These are phyloP conservation scores for Selenia dentaria DNA, from an alignment of 2,888 invertebrate genomes.

Conservation along the genomic window DNA sequence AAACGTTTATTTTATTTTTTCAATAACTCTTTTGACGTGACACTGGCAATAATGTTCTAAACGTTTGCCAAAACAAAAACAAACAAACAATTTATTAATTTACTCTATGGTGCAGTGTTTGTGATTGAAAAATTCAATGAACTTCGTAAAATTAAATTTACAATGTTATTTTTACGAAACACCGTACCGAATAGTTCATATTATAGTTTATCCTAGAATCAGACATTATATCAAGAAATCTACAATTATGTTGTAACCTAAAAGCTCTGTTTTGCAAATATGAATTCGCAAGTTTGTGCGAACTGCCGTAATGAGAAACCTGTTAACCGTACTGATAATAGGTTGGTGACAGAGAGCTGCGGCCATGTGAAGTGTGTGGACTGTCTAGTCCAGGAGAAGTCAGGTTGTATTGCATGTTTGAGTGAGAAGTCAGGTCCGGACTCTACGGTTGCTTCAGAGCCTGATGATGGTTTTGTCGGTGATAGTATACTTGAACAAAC, in stretches of 20 bases:
- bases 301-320: slow-evolving; percentile 84
- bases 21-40: too few relatives aligned
- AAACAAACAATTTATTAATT: too few relatives aligned
- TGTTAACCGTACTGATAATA: slow-evolving; percentile 82
- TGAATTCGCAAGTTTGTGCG: slow-evolving; percentile 81
- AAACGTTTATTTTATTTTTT: too few relatives aligned
- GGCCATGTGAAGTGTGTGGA: slow-evolving; percentile 91
- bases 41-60: too few relatives aligned
- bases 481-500: slow-evolving; percentile 32
- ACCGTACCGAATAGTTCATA: neutral
- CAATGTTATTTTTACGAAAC: too few relatives aligned
- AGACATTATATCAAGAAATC: too few relatives aligned
- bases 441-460: slow-evolving; percentile 23
- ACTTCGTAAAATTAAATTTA: too few relatives aligned
- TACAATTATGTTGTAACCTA: too few relatives aligned
- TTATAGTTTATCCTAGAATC: too few relatives aligned
- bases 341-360: slow-evolving; percentile 89
- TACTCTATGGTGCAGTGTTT: too few relatives aligned
- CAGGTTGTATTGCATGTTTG: slow-evolving; percentile 85
- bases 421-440: slow-evolving; percentile 32
- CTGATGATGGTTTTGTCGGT: slow-evolving; percentile 32
- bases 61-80: too few relatives aligned
- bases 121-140: too few relatives aligned
- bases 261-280: slow-evolving; percentile 53
- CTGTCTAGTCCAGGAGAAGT: slow-evolving; percentile 88